Percentiles rank a stretch among this genome's conserved stretches.
These are phyloP conservation scores for Gallinago nigripennis DNA, from an alignment of 2,797 vertebrate genomes.

Conservation along the genomic window DNA sequence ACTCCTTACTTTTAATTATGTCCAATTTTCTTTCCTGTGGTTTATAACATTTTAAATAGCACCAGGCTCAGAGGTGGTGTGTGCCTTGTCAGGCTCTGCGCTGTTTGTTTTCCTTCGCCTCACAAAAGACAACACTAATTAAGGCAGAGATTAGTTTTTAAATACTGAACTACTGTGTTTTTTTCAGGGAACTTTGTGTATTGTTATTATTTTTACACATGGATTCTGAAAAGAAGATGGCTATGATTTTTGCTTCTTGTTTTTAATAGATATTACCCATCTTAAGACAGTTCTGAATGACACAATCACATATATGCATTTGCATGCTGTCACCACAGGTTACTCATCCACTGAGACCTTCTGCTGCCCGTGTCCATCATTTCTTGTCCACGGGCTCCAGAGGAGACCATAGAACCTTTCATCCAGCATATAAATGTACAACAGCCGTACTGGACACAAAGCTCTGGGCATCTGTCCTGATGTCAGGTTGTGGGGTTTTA, in stretches of 20 bases:
- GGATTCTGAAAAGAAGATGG: fast-evolving
- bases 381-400: background rate
- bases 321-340: background rate
- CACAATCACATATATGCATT: fast-evolving
- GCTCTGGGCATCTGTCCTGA: background rate
- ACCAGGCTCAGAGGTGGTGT: background rate
- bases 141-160: slow-evolving; percentile 1
- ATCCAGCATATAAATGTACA: background rate
- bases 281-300: background rate
- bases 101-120: background rate
- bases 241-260: background rate
- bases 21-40: background rate
- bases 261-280: background rate
- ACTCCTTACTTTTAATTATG: background rate
- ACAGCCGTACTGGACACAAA: background rate
- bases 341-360: background rate
- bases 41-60: background rate
- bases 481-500: background rate
- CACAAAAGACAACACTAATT: background rate
- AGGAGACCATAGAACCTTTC: background rate
- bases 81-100: background rate
- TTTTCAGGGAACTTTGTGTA: background rate
- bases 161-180: background rate
- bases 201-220: fast-evolving
- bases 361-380: fast-evolving